Evolutionary conservation across 2,888 invertebrate genomes (phyloP).

Genomic region (Melitaea athalia): DNA sequence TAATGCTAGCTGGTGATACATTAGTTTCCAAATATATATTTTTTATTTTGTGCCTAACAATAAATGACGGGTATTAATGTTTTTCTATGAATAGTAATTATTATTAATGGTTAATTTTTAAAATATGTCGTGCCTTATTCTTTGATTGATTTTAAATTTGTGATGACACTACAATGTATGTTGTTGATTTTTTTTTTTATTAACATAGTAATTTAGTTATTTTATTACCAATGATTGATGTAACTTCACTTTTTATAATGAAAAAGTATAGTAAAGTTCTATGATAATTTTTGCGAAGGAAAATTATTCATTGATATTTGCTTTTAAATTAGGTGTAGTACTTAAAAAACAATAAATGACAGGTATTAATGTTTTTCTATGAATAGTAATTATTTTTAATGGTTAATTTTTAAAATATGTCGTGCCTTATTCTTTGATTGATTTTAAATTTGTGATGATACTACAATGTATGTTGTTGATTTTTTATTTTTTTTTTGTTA

Average conservation of each 20-base stretch:
- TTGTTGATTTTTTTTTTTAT: slow-evolving; percentile 32
- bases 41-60: not conserved
- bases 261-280: slow-evolving; percentile 1
- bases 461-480: slow-evolving; percentile 28
- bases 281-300: not conserved
- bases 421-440: slow-evolving; percentile 13
- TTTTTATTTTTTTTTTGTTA: slow-evolving; percentile 25
- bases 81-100: slow-evolving; percentile 10
- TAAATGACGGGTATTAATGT: slow-evolving; percentile 8
- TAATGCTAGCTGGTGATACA: not conserved
- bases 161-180: slow-evolving; percentile 25
- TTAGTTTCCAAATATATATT: not conserved
- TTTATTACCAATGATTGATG: not conserved
- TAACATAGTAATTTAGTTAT: slow-evolving; percentile 28
- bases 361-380: slow-evolving; percentile 8
- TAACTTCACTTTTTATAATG: not conserved
- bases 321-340: not conserved
- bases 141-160: slow-evolving; percentile 28
- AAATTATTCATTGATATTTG: not conserved
- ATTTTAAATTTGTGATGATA: slow-evolving; percentile 31
- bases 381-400: slow-evolving; percentile 17
- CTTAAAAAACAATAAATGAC: slow-evolving; percentile 1
- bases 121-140: slow-evolving; percentile 4
- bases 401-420: slow-evolving; percentile 20
- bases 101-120: slow-evolving; percentile 25